A percentile compares a stretch with the other conserved stretches of the same genome.
Conservation (phyloP, 1,140 invertebrate species). For the Dryas iulia region DNA sequence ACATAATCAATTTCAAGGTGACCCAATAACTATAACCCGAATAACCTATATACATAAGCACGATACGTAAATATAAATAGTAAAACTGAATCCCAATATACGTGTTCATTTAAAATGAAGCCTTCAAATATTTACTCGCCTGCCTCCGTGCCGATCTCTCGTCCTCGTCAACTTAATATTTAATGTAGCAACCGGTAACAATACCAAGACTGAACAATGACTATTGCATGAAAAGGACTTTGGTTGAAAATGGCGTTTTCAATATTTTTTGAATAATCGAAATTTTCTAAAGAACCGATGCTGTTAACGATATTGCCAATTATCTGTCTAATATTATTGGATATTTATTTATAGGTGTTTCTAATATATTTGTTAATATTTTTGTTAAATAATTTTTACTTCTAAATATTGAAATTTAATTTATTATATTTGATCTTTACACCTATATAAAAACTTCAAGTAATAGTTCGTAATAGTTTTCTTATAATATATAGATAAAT, state of each 20-base stretch:
- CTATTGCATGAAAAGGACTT: conserved; percentile 13
- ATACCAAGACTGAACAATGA: conserved; percentile 24
- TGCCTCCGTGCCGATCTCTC: conserved; percentile 24
- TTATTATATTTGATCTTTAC: too few species aligned
- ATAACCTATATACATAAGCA: too few species aligned
- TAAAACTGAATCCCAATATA: background rate
- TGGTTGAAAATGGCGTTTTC: background rate
- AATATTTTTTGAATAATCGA: background rate
- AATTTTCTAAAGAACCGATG: background rate
- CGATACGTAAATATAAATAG: background rate
- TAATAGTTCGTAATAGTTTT: too few species aligned
- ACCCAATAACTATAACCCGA: too few species aligned
- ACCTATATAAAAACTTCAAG: too few species aligned
- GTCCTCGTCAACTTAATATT: conserved; percentile 36
- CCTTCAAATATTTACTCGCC: conserved; percentile 37
- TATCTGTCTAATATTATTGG: background rate
- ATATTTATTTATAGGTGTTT: too few species aligned
- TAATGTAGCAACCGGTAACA: conserved; percentile 30
- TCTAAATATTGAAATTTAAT: too few species aligned
- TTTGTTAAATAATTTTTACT: too few species aligned
- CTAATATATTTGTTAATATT: too few species aligned
- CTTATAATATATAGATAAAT: too few species aligned
- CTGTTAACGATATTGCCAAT: background rate
- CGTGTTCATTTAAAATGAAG: conserved; percentile 14
- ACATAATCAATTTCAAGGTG: too few species aligned